Percentiles rank a stretch among this genome's conserved stretches.
phyloP scores from a whole-genome alignment of 2,888 invertebrate species.

The Scaptomyza reducta region DNA sequence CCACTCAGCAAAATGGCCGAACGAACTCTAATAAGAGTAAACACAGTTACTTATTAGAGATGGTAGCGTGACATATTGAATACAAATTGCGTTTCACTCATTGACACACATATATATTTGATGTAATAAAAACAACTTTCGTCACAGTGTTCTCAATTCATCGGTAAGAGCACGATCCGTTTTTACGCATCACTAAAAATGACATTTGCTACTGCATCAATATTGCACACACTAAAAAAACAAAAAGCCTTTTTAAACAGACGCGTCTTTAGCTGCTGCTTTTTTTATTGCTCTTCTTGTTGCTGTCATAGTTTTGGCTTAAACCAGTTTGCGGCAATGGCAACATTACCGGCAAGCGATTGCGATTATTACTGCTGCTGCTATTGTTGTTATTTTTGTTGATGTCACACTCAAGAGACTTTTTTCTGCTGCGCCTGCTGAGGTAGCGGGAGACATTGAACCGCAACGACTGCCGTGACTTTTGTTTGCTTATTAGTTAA shows the following conservation, averaged over 20 bases:
- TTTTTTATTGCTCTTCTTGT: conserved; percentile 26
- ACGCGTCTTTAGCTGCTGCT: conserved; percentile 50
- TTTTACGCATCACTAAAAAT: conserved; percentile 11
- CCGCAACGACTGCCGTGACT: conserved; percentile 71
- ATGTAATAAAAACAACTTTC: too few species aligned
- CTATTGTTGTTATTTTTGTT: conserved; percentile 16
- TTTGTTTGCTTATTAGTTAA: conserved; percentile 68
- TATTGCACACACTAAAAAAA: conserved; percentile 31
- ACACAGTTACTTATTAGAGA: conserved; percentile 16
- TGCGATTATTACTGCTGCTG: conserved; percentile 41
- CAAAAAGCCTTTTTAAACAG: conserved; percentile 44
- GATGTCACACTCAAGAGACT: conserved; percentile 22
- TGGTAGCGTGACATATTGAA: conserved; percentile 21
- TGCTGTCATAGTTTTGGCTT: conserved; percentile 25
- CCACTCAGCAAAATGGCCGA: conserved; percentile 45
- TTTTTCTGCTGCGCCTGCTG: conserved; percentile 11
- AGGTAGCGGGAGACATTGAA: conserved; percentile 64
- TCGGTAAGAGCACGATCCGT: neutral
- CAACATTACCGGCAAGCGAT: conserved; percentile 67
- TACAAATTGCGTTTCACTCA: too few species aligned
- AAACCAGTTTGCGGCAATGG: conserved; percentile 70
- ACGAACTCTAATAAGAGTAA: conserved; percentile 33
- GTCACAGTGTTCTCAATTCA: neutral
- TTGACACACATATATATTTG: neutral
- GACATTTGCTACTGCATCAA: conserved; percentile 33